Base-by-base conservation (phyloP, 1,140 invertebrate genomes). In the Copidosoma floridanum region DNA sequence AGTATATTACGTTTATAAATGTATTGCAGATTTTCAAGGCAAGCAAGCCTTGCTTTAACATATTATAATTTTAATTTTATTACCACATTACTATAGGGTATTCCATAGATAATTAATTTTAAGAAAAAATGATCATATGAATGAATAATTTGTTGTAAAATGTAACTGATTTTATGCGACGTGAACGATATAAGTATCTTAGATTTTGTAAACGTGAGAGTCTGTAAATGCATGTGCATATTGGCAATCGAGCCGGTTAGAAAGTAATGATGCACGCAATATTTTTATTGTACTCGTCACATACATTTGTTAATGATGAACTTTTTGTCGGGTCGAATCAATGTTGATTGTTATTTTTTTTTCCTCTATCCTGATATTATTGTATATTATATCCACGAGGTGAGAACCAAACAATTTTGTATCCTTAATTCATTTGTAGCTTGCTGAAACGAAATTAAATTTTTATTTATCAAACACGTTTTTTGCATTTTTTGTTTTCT, bases 1-100 rank as follows among this genome's bases (percentile, higher is more conserved):
- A 65, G 48, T 64, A 60, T 64, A 58, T 66, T 68, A 61, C 29
- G 61, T 65, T 65, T 61, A 58, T 46, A 46, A 61, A 58, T 67
- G 57, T 63, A 59, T 61, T 59, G 29, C 46, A 56, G 12, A 44
- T 57, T 65, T 60, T 53, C 44, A 41, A 63, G 48, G 46, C 35
- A 50, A 53, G 27, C 26, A 43, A 55, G 44, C 43, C 61, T 63
- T 55, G 38, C 35, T 62, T 62, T 61, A 56, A 43, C 51, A 61
- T 51, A 55, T 46, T 20, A 46, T 52, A 35, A 51, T 60, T 47
- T 54, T 48, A 61, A 54, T 53, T 53, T 60, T 56, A 48, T 38
- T 43, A 53, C 47, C 57, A 47, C 38, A 57, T 35, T 60, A 46
- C 37, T 40, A 48, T 64, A 64, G 54, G 35, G 48, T 56, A 51